Base-by-base conservation (phyloP, 2,888 invertebrate genomes). In the Xylota sylvarum region DNA sequence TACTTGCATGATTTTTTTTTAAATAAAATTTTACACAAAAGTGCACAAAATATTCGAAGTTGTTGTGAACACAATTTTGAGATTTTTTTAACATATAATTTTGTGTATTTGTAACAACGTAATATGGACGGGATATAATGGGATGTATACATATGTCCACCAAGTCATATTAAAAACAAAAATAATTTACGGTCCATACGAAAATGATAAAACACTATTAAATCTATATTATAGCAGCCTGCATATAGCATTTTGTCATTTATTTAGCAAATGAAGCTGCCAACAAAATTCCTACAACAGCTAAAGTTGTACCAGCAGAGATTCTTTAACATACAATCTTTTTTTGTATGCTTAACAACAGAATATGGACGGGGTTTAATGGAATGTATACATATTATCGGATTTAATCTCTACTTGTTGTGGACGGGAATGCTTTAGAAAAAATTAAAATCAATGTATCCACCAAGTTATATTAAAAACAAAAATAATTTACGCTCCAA, bases 221-320 rank as follows among this genome's bases (percentile, higher is more conserved):
- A n/a, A n/a, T n/a, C n/a, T n/a, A 84, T 58, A 58, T n/a, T 48
- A 30, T 14, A 69, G 60, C 35, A 64, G 14, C 7, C 50, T 65
- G n/a, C n/a, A n/a, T n/a, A n/a, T n/a, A 52, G 52, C 46, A 50
- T 46, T 70, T 72, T 30, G 67, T 88, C 81, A 89, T 89, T 92
- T 92, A 92, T 91, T 92, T 92, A 87, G 91, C 92, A 88, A 93
- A 91, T 77, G 93, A 90, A 86, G 93, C 91, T 67, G 94, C 91
- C 85, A 94, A 85, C 56, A 94, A 88, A 74, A 94, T 92, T 89
- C 94, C 91, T 82, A 93, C 89, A 88, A 94, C 89, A 88, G 94
- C 93, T 87, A 94, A 93, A 82, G 94, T 93, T 32, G 91, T 90
- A 48, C 90, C 89, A 19, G 91, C 89, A n/a, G n/a, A n/a, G n/a